Percentiles rank a stretch among this genome's conserved stretches.
Evolutionary conservation across 1,140 invertebrate genomes (phyloP).

Genomic region (Alviniconcha marisindica): DNA sequence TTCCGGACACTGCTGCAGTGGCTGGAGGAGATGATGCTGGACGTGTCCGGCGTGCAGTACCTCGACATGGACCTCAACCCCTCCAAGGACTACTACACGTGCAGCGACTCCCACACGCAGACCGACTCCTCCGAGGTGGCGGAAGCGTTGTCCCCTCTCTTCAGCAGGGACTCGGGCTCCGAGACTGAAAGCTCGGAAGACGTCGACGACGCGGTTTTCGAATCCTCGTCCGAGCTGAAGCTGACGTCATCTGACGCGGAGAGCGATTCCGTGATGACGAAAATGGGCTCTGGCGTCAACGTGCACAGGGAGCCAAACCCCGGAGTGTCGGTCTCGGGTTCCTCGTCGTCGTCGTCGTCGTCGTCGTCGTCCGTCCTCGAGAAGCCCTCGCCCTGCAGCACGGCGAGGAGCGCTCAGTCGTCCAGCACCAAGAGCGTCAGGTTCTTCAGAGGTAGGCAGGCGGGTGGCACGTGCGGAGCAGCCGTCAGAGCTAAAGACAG

Average conservation of each 20-base stretch:
- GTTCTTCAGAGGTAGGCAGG: neutral
- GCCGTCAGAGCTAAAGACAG: neutral
- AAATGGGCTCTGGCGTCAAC: neutral
- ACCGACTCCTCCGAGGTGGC: neutral
- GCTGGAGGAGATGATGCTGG: slow-evolving; percentile 79
- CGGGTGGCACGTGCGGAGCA: neutral
- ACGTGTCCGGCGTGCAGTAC: slow-evolving; percentile 42
- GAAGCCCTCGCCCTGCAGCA: too few relatives aligned
- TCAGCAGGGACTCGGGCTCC: neutral
- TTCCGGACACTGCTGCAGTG: slow-evolving; percentile 82
- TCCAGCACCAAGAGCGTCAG: neutral
- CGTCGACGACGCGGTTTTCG: neutral
- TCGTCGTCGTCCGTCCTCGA: too few relatives aligned
- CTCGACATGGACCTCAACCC: slow-evolving; percentile 43
- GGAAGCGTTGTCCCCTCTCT: neutral
- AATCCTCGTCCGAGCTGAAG: neutral
- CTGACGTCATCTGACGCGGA: neutral
- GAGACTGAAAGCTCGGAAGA: neutral
- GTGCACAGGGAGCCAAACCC: neutral
- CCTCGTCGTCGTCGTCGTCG: neutral
- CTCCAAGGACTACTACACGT: slow-evolving; percentile 41
- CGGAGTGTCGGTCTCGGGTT: neutral
- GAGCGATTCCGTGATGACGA: neutral
- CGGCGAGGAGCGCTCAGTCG: too few relatives aligned
- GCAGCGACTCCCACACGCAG: neutral